These are phyloP conservation scores for Hozukius guyotensis DNA, from an alignment of 2,797 vertebrate species.

Conservation along the genomic window DNA sequence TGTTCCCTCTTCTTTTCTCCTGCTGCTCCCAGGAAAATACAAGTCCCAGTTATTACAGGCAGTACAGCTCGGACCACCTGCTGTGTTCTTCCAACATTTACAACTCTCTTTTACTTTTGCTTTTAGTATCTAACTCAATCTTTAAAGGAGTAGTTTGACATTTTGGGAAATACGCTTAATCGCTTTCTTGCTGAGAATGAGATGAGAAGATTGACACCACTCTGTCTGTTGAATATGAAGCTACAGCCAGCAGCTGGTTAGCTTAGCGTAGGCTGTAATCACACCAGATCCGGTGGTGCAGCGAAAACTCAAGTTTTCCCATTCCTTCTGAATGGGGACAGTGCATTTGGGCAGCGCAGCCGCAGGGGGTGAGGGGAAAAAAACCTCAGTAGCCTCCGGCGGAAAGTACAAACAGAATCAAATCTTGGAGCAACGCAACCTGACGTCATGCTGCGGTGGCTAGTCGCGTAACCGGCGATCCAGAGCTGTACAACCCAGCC, in stretches of 20 bases:
- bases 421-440: no score
- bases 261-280: background rate
- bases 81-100: conserved; percentile 4
- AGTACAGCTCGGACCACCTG: conserved; percentile 23
- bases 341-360: no score
- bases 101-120: conserved; percentile 5
- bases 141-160: background rate
- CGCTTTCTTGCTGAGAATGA: background rate
- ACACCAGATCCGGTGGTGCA: no score
- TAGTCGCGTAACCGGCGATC: no score
- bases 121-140: background rate
- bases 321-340: no score
- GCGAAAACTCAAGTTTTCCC: no score
- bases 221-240: background rate
- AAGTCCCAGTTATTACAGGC: conserved; percentile 25
- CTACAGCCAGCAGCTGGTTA: background rate
- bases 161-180: background rate
- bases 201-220: background rate
- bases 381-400: no score
- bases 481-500: no score
- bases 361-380: no score
- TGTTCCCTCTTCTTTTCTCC: conserved; percentile 13
- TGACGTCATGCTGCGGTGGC: no score
- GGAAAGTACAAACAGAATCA: no score
- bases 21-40: conserved; percentile 11